Base-by-base conservation (phyloP, 2,113 vertebrate species). In the Felis chaus region DNA sequence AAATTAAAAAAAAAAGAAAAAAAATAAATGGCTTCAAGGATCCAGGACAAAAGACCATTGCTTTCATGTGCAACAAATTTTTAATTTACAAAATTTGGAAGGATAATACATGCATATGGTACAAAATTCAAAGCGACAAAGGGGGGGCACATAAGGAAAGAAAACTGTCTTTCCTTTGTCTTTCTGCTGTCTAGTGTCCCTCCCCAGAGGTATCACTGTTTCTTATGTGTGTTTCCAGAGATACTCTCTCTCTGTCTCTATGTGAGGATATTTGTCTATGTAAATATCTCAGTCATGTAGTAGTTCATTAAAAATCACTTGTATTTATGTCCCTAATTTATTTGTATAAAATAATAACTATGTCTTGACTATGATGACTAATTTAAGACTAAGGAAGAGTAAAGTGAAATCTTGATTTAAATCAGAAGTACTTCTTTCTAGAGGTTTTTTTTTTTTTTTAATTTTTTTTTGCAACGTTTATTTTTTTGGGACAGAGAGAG, bases 231-330 rank as follows among this genome's bases (percentile, higher is more conserved):
- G 4, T 95, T 96, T 89, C 65, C n/a, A 76, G 41, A 88, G 48
- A 73, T 71, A 41, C 1, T 85, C 7, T 90, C 19, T 81, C n/a
- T 45, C 41, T 41, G 7, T 41, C 45, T 31, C 19, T 93, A 73
- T 39, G 21, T 61, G 93, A 66, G 25, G 31, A 21, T 88, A 48
- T 45, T 29, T 73, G 1, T 61, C 0, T 82, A 57, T 76, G 27
- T 31, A 97, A 23, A 79, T 94, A 50, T 95, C n/a, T 92, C 23
- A 61, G 13, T 89, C n/a, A 57, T 69, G 23, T 78, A 95, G 6
- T 83, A 85, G 12, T 45, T 87, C 14, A 95, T 87, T 94, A 78
- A 93, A 93, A 79, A 73, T 95, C 33, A 96, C 12, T 96, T 89
- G 6, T 66, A 91, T 73, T 87, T 81, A 41, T 79, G 9, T 88